phyloP scores from a whole-genome alignment of 2,888 invertebrate genomes.

The Cerceris rybyensis region DNA sequence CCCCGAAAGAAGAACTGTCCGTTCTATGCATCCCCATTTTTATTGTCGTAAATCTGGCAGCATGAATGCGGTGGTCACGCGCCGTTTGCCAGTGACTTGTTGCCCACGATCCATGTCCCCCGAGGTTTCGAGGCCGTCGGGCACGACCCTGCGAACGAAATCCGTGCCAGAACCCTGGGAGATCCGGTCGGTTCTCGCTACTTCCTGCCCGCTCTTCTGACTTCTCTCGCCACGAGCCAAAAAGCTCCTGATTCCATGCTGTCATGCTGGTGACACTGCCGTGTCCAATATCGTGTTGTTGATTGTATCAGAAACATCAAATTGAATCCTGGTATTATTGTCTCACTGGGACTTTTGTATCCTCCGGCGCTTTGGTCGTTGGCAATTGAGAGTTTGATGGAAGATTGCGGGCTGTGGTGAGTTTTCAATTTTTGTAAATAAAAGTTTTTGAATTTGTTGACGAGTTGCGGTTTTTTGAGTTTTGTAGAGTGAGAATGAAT shows the following conservation, averaged over 20 bases:
- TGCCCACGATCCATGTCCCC: constrained; percentile 69
- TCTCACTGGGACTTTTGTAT: no score
- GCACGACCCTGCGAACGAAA: constrained; percentile 50
- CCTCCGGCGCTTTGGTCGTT: no score
- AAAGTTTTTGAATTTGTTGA: no score
- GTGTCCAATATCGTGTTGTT: no score
- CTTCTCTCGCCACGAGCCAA: constrained; percentile 2
- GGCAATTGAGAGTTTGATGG: no score
- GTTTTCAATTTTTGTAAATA: no score
- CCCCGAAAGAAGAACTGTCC: constrained; percentile 26
- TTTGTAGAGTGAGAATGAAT: no score
- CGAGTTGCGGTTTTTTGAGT: no score
- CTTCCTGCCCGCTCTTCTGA: constrained; percentile 48
- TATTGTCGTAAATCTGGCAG: constrained; percentile 60
- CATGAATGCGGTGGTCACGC: constrained; percentile 63
- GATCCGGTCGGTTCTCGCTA: constrained; percentile 60
- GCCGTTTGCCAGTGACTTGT: constrained; percentile 71
- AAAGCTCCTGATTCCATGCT: constrained; percentile 23
- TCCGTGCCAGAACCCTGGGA: constrained; percentile 60
- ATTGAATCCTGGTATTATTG: no score
- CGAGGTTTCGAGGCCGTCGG: constrained; percentile 51
- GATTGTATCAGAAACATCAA: no score
- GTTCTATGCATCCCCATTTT: constrained; percentile 50
- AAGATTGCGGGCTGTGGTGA: no score
- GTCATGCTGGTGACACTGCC: constrained; percentile 13